Evolutionary conservation across 2,113 vertebrate genomes (phyloP).

Genomic region (Oreochromis aureus): DNA sequence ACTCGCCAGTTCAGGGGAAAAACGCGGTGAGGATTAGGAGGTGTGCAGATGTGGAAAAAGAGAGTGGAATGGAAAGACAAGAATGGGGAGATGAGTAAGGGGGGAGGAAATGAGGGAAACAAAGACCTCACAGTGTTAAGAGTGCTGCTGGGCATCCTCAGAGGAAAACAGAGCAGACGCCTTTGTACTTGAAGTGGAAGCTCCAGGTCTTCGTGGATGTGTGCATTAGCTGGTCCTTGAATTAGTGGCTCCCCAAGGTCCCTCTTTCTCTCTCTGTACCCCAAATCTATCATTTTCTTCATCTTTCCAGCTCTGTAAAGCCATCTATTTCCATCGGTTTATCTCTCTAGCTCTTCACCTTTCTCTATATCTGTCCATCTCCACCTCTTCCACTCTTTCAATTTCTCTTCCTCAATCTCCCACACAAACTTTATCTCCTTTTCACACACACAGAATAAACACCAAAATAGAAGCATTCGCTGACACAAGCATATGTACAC

Average conservation of each 20-base stretch:
- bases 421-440: constrained; percentile 34
- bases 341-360: constrained; percentile 27
- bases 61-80: constrained; percentile 2
- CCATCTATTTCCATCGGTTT: constrained; percentile 18
- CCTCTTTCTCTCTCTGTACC: neutral
- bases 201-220: constrained; percentile 57
- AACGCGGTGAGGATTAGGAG: constrained; percentile 34
- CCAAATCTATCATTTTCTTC: constrained; percentile 19
- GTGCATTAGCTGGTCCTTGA: constrained; percentile 53
- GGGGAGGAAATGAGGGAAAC: constrained; percentile 18
- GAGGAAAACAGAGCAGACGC: constrained; percentile 47
- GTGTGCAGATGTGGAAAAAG: constrained; percentile 44
- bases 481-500: neutral
- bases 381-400: constrained; percentile 14
- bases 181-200: constrained; percentile 60
- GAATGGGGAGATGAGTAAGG: neutral
- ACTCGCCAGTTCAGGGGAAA: constrained; percentile 30
- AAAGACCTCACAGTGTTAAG: constrained; percentile 59
- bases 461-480: constrained; percentile 35
- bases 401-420: constrained; percentile 22
- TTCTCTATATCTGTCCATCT: constrained; percentile 10
- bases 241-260: constrained; percentile 44
- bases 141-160: constrained; percentile 61
- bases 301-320: constrained; percentile 1
- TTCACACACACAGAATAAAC: constrained; percentile 5